Evolutionary conservation across 2,888 invertebrate species (phyloP).

Genomic region (Deroplatys truncata): DNA sequence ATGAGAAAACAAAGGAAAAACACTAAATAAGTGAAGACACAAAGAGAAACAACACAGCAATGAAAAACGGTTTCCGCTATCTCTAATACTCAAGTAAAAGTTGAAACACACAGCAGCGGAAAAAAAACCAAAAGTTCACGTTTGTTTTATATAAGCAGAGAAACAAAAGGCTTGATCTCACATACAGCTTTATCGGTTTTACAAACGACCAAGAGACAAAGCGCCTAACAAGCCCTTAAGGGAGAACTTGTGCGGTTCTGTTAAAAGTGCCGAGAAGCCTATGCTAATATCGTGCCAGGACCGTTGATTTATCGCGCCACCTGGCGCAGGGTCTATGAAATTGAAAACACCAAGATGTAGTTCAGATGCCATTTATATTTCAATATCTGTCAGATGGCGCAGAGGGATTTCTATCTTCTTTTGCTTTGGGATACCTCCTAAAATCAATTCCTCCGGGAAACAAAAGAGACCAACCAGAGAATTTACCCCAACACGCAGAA

Average conservation of each 20-base stretch:
- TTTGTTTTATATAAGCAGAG: background rate
- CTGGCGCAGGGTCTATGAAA: background rate
- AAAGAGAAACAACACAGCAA: too few species aligned
- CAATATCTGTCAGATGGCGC: background rate
- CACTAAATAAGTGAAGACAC: too few species aligned
- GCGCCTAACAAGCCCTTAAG: background rate
- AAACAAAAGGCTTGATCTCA: background rate
- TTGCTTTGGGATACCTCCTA: background rate
- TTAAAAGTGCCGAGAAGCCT: background rate
- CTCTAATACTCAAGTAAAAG: too few species aligned
- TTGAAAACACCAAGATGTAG: background rate
- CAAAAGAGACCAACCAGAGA: background rate
- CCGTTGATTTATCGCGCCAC: background rate
- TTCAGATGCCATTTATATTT: background rate
- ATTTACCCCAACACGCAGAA: background rate
- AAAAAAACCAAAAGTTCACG: background rate
- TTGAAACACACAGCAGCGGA: too few species aligned
- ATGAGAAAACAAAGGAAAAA: too few species aligned
- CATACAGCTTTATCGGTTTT: background rate
- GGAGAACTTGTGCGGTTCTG: background rate
- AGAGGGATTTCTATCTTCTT: background rate
- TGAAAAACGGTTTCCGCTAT: too few species aligned
- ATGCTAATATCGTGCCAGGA: background rate
- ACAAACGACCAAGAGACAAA: background rate
- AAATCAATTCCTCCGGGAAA: background rate